These are phyloP conservation scores for Cossypha polioptera DNA, from an alignment of 2,797 vertebrate genomes.

Conservation along the genomic window DNA sequence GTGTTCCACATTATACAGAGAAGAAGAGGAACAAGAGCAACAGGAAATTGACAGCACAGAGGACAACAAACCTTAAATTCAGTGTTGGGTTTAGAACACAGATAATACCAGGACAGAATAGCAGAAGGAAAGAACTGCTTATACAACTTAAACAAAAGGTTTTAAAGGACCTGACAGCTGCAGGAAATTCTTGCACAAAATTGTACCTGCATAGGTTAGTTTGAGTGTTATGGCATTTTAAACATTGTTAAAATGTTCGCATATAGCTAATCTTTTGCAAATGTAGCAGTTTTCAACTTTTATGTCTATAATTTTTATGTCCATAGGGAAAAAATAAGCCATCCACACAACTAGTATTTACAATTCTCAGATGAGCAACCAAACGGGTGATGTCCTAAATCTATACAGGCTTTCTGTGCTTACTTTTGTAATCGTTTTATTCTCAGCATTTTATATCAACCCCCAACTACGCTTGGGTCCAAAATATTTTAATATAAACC, in stretches of 20 bases:
- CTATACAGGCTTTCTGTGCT: not conserved
- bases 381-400: not conserved
- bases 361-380: not conserved
- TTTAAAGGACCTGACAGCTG: not conserved
- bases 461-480: not conserved
- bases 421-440: not conserved
- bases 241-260: not conserved
- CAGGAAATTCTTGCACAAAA: not conserved
- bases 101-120: not conserved
- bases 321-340: not conserved
- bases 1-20: not conserved
- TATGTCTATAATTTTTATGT: not conserved
- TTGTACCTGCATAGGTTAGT: not conserved
- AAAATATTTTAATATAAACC: conserved; percentile 23
- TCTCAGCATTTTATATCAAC: not conserved
- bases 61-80: not conserved
- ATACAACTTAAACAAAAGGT: not conserved
- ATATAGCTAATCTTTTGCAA: not conserved
- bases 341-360: not conserved
- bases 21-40: not conserved
- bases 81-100: not conserved
- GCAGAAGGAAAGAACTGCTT: not conserved
- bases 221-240: not conserved
- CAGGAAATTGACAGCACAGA: not conserved
- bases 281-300: not conserved